Percentiles rank a stretch among this genome's conserved stretches.
Conservation (phyloP, 2,797 vertebrate genomes). For the Heterohyrax brucei region DNA sequence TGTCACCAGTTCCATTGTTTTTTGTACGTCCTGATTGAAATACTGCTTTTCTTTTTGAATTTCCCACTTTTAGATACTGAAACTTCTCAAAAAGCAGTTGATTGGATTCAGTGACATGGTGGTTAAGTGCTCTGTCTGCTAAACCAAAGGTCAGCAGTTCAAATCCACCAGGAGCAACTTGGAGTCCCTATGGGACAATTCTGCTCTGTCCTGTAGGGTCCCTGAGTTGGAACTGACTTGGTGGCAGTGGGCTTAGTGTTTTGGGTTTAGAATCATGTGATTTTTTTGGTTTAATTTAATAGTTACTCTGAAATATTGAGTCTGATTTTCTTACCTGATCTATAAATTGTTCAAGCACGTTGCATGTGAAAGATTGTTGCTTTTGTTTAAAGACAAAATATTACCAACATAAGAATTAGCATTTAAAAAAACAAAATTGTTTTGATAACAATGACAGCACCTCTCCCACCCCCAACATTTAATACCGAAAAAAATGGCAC, state of each 20-base stretch:
- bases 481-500: conserved; percentile 22
- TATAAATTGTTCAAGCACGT: neutral
- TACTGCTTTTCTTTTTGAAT: neutral
- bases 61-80: neutral
- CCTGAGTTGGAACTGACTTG: no score
- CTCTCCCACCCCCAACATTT: conserved; percentile 5
- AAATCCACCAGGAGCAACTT: no score
- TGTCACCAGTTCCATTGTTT: neutral
- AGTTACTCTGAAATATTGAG: neutral
- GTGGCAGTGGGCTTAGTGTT: no score
- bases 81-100: neutral
- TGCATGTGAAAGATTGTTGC: neutral
- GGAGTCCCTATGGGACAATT: no score
- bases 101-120: neutral
- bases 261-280: neutral
- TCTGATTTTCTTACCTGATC: neutral
- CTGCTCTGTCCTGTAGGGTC: no score
- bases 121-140: no score
- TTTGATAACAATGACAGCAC: conserved; percentile 50
- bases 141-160: no score
- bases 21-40: neutral
- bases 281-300: conserved; percentile 14
- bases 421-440: conserved; percentile 38
- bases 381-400: neutral
- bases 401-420: neutral